Base-by-base conservation (phyloP, 2,113 vertebrate species). In the zebrafish (Danio rerio) region DNA sequence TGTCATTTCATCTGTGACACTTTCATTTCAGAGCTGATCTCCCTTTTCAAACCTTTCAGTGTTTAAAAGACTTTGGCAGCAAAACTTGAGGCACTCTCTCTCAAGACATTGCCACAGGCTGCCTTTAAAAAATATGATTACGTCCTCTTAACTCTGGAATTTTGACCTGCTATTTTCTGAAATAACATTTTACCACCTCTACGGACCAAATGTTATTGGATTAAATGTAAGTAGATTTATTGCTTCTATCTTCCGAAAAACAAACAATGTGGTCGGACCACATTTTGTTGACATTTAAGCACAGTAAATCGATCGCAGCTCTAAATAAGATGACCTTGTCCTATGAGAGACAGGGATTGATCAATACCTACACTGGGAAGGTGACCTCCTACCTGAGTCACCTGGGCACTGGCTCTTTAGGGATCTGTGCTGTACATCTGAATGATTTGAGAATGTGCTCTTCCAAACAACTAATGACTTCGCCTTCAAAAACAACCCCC, bases 281-380 rank as follows among this genome's bases (percentile, higher is more conserved):
- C 20, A 43, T 78, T 50, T 55, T 78, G 76, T 66, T 78, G 9
- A 66, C 31, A 55, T 65, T 78, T 55, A 78, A 47, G 31, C 43
- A 40, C 31, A 56, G 45, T 20, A 70, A 56, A 85, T 65, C 55
- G 21, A 69, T 79, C 50, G 18, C 15, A 69, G 4, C 81, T 61
- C 66, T 80, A 80, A 45, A 68, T 31, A 62, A 81, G 63, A 20
- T 85, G 69, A 74, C 78, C 82, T 83, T 73, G 81, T 69, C 61
- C 18, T 52, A 53, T 79, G 52, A 61, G 68, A 43, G 68, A 81
- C 70, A 61, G 50, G 68, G 45, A 31, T 61, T 68, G 69, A 83
- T 87, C 86, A 83, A 87, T 83, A 83, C 47, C 66, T 81, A 56
- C 21, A 78, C 12, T 61, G 47, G 59, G 50, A 85, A 83, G 83